Evolutionary conservation across 2,888 invertebrate species (phyloP).

Genomic region (Stenotaenia linearis): DNA sequence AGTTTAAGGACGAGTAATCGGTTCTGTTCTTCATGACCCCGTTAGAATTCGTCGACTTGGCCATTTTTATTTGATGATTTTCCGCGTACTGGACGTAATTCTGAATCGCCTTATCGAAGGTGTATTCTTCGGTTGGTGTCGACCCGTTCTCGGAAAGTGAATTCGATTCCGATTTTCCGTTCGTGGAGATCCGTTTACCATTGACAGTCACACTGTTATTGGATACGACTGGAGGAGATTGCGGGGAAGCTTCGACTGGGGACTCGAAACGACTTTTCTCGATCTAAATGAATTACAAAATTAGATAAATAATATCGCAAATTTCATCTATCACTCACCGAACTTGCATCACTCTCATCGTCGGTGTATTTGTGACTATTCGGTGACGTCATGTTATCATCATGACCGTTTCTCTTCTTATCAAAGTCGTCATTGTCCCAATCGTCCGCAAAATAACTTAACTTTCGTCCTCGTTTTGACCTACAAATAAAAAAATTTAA

Average conservation of each 20-base stretch:
- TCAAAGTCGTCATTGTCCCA: neutral
- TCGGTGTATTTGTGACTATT: constrained; percentile 34
- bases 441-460: constrained; percentile 9
- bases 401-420: neutral
- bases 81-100: constrained; percentile 64
- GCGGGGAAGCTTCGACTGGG: too few species aligned
- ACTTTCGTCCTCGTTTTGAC: constrained; percentile 26
- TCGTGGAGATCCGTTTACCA: neutral
- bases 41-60: constrained; percentile 27
- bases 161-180: constrained; percentile 1
- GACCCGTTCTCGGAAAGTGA: neutral
- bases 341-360: constrained; percentile 28
- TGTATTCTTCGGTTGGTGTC: constrained; percentile 63
- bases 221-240: too few species aligned
- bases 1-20: constrained; percentile 31
- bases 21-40: constrained; percentile 36
- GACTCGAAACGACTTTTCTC: neutral
- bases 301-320: too few species aligned
- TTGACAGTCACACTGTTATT: neutral
- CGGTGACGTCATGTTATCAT: constrained; percentile 21
- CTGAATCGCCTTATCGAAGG: constrained; percentile 80
- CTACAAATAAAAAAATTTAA: neutral
- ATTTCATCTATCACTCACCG: neutral
- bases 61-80: constrained; percentile 53
- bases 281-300: neutral